Base-by-base conservation (phyloP, 2,113 vertebrate species). In the Leucosticte australis region DNA sequence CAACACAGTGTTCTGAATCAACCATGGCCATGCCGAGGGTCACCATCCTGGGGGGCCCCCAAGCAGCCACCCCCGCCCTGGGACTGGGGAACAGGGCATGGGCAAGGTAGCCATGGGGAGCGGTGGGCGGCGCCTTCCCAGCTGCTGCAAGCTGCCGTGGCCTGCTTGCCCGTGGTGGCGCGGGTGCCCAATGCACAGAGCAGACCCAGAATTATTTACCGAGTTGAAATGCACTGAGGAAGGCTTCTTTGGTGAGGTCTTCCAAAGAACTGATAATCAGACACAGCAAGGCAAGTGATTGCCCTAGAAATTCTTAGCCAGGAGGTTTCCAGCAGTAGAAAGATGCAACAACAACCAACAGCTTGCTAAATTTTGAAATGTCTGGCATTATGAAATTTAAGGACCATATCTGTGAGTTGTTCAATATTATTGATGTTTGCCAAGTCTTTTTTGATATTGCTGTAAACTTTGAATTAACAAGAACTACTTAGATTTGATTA, bases 81-180 rank as follows among this genome's bases (percentile, higher is more conserved):
- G 19, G 20, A 31, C 28, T 17, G 27, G 60, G 27, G 39, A 63
- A 41, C 5, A 3, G 62, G 41, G 28, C 62, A 64, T 31, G 19
- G 39, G 19, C 28, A 31, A 30, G 20, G 62, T 31, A 31, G 39
- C 62, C 4, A 3, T 10, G 20, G 39, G 20, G 28, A 64, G 62
- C 3, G 4, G 41, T 1, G 3, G 28, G 62, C 5, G 20, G 39
- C 3, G 3, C 39, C 39, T 42, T 64, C 39, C 62, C 2, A 1
- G 28, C 28, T 7, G 4, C 62, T 42, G 39, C 62, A 64, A 30
- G 20, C 39, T 41, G 28, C 28, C 5, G 5, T 21, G 37, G 18
- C 27, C 39, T 0, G 3, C 27, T 63, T 30, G 19, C 39, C 39
- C 20, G 39, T 42, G 39, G 28, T 21, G 20, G 20, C 42, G 28